Conservation (phyloP, 2,797 vertebrate genomes). For the Hybognathus amarus region DNA sequence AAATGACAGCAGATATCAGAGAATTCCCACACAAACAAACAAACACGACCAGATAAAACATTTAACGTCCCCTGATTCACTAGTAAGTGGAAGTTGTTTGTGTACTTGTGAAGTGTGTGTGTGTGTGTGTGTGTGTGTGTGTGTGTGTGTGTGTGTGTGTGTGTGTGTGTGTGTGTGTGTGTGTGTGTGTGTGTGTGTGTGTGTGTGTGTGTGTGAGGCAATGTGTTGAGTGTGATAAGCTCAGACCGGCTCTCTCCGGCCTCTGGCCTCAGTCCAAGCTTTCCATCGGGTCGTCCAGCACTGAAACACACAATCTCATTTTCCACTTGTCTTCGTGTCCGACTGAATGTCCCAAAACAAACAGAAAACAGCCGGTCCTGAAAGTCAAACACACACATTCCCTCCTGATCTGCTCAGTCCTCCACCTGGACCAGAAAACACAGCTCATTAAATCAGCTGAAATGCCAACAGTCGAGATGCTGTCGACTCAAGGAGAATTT, state of each 20-base stretch:
- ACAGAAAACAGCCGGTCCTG: not conserved
- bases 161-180: not conserved
- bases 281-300: not conserved
- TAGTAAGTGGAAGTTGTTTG: constrained; percentile 14
- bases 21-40: constrained; percentile 26
- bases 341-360: constrained; percentile 15
- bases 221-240: constrained; percentile 48
- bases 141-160: not conserved
- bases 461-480: not conserved
- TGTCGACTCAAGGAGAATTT: not conserved
- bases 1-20: constrained; percentile 11
- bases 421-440: not conserved
- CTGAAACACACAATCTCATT: constrained; percentile 34
- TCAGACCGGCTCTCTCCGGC: not conserved
- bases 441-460: not conserved
- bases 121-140: not conserved
- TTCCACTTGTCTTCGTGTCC: constrained; percentile 16
- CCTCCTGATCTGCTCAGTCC: not conserved
- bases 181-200: not conserved
- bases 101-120: constrained; percentile 1
- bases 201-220: constrained; percentile 10
- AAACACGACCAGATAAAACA: constrained; percentile 5
- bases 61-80: constrained; percentile 21
- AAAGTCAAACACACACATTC: constrained; percentile 18
- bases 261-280: constrained; percentile 26